phyloP scores from a whole-genome alignment of 1,140 invertebrate genomes.

The Rhyzopertha dominica region DNA sequence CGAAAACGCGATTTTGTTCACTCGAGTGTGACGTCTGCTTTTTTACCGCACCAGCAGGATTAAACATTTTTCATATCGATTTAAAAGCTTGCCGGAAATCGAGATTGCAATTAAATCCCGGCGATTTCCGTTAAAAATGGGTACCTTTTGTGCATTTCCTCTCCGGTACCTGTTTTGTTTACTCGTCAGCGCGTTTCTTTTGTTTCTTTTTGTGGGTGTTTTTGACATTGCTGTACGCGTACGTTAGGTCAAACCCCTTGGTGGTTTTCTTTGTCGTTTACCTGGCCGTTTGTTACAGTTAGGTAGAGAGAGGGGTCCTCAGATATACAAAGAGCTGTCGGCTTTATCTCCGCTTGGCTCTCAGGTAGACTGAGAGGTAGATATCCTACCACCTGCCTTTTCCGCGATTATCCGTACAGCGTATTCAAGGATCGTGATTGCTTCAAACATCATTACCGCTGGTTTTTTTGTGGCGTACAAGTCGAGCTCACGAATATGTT shows the following conservation, averaged over 20 bases:
- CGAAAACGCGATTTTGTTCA: too few relatives aligned
- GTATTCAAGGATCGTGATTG: too few relatives aligned
- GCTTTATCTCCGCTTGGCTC: conserved; percentile 15
- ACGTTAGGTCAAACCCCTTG: neutral
- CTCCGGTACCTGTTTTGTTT: neutral
- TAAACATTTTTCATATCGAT: too few relatives aligned
- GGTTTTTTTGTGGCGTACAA: too few relatives aligned
- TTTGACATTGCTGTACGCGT: conserved; percentile 18
- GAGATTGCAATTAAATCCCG: too few relatives aligned
- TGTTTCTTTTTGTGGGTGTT: conserved; percentile 1
- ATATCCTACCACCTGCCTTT: conserved; percentile 18
- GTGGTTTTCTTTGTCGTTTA: conserved; percentile 22
- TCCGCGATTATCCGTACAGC: conserved; percentile 13
- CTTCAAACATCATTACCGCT: too few relatives aligned
- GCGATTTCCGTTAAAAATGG: too few relatives aligned
- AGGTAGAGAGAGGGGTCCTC: conserved; percentile 20
- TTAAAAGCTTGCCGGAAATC: too few relatives aligned
- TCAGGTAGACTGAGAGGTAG: conserved; percentile 17
- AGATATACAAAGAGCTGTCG: conserved; percentile 14
- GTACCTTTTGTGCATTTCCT: too few relatives aligned
- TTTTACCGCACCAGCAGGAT: too few relatives aligned
- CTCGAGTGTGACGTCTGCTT: too few relatives aligned
- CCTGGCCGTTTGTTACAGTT: conserved; percentile 23
- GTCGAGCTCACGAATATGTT: too few relatives aligned
- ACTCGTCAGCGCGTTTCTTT: conserved; percentile 4